Conservation (phyloP, 2,888 invertebrate genomes). For the Brachypalpus laphriformis region DNA sequence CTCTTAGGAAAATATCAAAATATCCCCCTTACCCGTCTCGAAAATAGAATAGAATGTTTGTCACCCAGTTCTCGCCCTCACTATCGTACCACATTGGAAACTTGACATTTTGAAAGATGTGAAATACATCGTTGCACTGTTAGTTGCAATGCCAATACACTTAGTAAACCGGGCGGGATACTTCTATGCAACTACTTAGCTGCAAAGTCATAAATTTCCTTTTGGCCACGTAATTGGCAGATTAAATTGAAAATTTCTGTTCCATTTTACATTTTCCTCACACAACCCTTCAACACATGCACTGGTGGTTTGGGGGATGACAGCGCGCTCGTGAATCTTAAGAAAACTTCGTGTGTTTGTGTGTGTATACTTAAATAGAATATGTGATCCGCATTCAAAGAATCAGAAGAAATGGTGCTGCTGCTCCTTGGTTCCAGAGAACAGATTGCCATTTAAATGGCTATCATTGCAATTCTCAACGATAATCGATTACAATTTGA, state of each 20-base stretch:
- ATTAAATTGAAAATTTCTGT: conserved; percentile 58
- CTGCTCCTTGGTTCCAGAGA: conserved; percentile 6
- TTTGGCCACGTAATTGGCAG: conserved; percentile 59
- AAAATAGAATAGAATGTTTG: conserved; percentile 24
- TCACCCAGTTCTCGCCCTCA: neutral
- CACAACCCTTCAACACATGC: neutral
- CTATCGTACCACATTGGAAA: neutral
- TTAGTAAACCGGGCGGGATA: conserved; percentile 1
- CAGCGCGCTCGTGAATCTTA: neutral
- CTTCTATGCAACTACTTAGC: conserved; percentile 17
- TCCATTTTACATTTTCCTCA: neutral
- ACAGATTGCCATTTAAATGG: conserved; percentile 65
- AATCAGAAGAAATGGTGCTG: neutral
- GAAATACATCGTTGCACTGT: conserved; percentile 30
- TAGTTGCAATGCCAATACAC: conserved; percentile 36
- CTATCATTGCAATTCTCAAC: conserved; percentile 58
- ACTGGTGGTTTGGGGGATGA: neutral
- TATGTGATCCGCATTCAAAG: neutral
- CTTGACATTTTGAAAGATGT: conserved; percentile 52
- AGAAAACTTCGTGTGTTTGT: neutral
- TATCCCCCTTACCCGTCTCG: neutral
- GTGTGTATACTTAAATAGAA: neutral
- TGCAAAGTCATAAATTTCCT: conserved; percentile 58
- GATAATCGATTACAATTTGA: conserved; percentile 68
- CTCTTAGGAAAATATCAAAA: conserved; percentile 25